phyloP scores from a whole-genome alignment of 1,140 invertebrate species.

The Pristionchus pacificus region DNA sequence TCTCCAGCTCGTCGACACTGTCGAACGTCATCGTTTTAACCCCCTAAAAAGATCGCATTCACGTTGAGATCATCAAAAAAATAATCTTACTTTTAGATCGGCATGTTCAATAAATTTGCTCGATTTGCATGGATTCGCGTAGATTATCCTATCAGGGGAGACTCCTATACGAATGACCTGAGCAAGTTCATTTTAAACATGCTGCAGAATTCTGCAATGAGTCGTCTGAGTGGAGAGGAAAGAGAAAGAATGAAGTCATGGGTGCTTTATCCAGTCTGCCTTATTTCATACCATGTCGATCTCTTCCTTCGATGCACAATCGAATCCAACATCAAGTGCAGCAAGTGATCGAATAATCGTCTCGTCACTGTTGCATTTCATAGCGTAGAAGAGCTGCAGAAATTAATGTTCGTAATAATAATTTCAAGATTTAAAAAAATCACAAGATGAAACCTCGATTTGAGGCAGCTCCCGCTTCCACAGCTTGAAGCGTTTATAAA shows the following conservation, averaged over 20 bases:
- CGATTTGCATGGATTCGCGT: slow-evolving; percentile 94
- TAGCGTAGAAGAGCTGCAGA: slow-evolving; percentile 85
- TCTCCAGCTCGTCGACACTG: slow-evolving; percentile 85
- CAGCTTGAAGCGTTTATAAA: slow-evolving; percentile 27
- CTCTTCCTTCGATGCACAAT: slow-evolving; percentile 85
- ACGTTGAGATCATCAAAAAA: not conserved
- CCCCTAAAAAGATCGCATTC: slow-evolving; percentile 42
- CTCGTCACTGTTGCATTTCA: slow-evolving; percentile 89
- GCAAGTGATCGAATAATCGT: slow-evolving; percentile 77
- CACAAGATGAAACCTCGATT: not conserved
- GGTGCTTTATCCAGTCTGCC: not conserved
- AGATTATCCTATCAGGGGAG: slow-evolving; percentile 74
- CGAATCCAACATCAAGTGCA: slow-evolving; percentile 80
- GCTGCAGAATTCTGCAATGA: no score
- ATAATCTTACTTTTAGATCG: slow-evolving; percentile 62
- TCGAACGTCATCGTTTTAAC: slow-evolving; percentile 89
- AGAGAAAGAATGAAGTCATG: no score
- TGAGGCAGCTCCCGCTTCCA: slow-evolving; percentile 23
- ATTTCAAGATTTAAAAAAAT: not conserved
- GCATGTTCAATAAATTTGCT: slow-evolving; percentile 84
- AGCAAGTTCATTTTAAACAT: no score
- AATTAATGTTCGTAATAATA: no score
- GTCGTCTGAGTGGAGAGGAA: no score
- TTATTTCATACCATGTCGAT: slow-evolving; percentile 37
- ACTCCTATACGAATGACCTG: not conserved